Conservation (phyloP, 2,113 vertebrate species). For the Ranitomeya variabilis region DNA sequence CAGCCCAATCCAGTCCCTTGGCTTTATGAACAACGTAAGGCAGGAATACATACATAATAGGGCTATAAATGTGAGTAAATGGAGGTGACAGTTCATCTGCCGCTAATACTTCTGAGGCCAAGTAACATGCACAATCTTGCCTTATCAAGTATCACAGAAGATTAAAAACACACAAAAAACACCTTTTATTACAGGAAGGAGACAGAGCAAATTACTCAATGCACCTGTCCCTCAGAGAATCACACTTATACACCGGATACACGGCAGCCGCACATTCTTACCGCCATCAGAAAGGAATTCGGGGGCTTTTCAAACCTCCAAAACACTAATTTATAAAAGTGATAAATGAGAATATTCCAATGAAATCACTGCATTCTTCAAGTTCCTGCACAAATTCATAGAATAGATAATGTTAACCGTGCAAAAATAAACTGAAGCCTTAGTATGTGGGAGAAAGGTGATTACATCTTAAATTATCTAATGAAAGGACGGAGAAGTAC, state of each 20-base stretch:
- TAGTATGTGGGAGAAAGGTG: neutral
- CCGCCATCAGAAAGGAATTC: slow-evolving; percentile 4
- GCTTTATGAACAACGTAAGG: slow-evolving; percentile 55
- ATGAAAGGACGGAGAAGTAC: neutral
- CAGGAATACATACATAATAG: slow-evolving; percentile 60
- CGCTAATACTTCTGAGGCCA: slow-evolving; percentile 14
- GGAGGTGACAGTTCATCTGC: neutral
- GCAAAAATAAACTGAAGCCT: neutral
- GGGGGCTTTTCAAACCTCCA: neutral
- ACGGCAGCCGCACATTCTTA: neutral
- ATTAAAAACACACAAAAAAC: slow-evolving; percentile 46
- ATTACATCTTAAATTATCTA: neutral
- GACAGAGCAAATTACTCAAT: slow-evolving; percentile 68
- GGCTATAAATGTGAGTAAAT: neutral
- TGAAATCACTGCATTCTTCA: slow-evolving; percentile 14
- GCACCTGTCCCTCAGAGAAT: slow-evolving; percentile 70
- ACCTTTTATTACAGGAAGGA: slow-evolving; percentile 74
- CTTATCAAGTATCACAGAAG: slow-evolving; percentile 72
- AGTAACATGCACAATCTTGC: slow-evolving; percentile 66
- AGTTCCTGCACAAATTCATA: neutral
- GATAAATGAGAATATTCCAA: slow-evolving; percentile 3
- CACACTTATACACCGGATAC: slow-evolving; percentile 59
- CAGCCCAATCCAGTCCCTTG: neutral
- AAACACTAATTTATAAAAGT: slow-evolving; percentile 14
- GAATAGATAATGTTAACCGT: neutral